Evolutionary conservation across 35 echinoderm and acorn worm genomes (phyloP).

Genomic region (Anneissia japonica): DNA sequence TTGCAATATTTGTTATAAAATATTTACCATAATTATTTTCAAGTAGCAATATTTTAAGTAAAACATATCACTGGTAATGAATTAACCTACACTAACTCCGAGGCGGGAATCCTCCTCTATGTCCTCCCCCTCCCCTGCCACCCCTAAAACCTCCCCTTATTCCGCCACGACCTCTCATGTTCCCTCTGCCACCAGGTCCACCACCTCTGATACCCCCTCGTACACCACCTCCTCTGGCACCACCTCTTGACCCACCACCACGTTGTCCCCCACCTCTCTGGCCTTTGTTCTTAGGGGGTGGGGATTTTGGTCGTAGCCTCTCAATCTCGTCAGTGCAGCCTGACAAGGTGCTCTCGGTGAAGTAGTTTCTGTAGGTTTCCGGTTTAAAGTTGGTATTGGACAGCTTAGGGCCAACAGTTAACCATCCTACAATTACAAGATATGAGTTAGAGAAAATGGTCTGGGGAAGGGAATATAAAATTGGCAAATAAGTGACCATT

Average conservation of each 20-base stretch:
- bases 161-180: constrained; percentile 48
- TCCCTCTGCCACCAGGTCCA: constrained; percentile 6
- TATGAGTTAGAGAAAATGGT: too few species aligned
- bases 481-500: too few species aligned
- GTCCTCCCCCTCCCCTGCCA: constrained; percentile 3
- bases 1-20: too few species aligned
- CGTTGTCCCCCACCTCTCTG: constrained; percentile 23
- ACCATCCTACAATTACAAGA: constrained; percentile 58
- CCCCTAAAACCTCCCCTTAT: constrained; percentile 31
- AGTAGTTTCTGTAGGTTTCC: constrained; percentile 70
- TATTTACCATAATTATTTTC: too few species aligned
- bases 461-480: too few species aligned
- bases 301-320: constrained; percentile 77
- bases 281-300: constrained; percentile 73
- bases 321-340: constrained; percentile 92
- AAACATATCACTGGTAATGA: background rate
- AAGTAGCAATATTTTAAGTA: too few species aligned
- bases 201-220: constrained; percentile 19
- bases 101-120: constrained; percentile 8
- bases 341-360: constrained; percentile 66
- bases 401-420: constrained; percentile 77
- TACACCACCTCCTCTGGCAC: constrained; percentile 28
- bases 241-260: constrained; percentile 31
- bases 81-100: background rate
- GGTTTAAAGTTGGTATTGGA: constrained; percentile 91